Conservation (phyloP, 1,140 invertebrate species). For the Pomacea maculata region DNA sequence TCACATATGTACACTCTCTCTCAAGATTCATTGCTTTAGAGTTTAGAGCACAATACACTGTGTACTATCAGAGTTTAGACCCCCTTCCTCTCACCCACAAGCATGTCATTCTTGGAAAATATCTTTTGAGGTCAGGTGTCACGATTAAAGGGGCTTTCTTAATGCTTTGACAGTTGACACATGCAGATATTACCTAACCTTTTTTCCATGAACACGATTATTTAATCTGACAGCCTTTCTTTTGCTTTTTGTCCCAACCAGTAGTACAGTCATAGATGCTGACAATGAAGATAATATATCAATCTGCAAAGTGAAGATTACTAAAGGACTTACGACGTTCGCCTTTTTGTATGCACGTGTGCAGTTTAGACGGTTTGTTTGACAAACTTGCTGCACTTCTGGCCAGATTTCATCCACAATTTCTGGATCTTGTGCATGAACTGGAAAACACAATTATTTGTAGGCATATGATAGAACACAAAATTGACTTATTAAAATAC, state of each 20-base stretch:
- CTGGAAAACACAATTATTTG: constrained; percentile 23
- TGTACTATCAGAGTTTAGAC: no score
- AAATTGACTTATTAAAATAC: no score
- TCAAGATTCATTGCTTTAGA: neutral
- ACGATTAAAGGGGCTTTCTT: no score
- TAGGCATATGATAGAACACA: no score
- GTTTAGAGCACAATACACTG: no score
- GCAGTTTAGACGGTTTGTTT: constrained; percentile 53
- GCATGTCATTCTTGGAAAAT: no score
- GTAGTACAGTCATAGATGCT: neutral
- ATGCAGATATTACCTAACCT: no score
- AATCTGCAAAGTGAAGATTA: neutral
- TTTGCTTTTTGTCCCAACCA: neutral
- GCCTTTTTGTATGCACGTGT: constrained; percentile 43
- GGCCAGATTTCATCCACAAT: constrained; percentile 57
- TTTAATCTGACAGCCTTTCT: no score
- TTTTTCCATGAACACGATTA: no score
- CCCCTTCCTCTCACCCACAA: no score
- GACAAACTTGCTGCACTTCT: constrained; percentile 51
- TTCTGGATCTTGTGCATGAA: constrained; percentile 46
- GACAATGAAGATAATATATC: neutral
- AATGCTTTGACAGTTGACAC: no score
- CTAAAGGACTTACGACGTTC: constrained; percentile 24
- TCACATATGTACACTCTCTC: neutral
- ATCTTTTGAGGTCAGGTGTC: no score